phyloP scores from a whole-genome alignment of 2,113 vertebrate species.

The Cebidichthys violaceus region DNA sequence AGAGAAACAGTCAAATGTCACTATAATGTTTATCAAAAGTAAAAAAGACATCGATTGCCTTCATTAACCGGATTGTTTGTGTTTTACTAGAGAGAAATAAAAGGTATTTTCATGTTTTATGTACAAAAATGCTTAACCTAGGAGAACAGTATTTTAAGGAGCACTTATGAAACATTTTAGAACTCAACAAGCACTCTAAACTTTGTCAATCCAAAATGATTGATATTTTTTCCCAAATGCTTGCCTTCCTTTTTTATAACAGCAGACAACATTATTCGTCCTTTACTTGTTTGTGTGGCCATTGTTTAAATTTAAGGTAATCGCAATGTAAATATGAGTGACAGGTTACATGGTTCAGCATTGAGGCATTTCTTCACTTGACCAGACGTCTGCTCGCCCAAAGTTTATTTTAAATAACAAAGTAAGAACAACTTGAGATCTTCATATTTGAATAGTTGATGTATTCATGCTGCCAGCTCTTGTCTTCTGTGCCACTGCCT shows the following conservation, averaged over 20 bases:
- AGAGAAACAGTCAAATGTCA: constrained; percentile 42
- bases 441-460: not conserved
- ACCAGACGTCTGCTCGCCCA: not conserved
- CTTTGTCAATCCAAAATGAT: not conserved
- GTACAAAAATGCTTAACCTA: constrained; percentile 16
- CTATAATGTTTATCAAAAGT: not conserved
- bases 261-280: not conserved
- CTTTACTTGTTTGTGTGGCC: not conserved
- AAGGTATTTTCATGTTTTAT: constrained; percentile 38
- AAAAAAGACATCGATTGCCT: constrained; percentile 40
- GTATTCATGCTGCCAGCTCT: not conserved
- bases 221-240: not conserved
- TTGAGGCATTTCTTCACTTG: not conserved
- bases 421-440: not conserved
- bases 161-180: constrained; percentile 9
- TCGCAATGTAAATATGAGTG: not conserved
- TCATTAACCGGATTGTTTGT: constrained; percentile 45
- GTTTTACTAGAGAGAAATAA: constrained; percentile 46
- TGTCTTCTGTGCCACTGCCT: not conserved
- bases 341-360: not conserved
- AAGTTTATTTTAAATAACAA: not conserved
- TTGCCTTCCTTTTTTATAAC: not conserved
- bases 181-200: not conserved
- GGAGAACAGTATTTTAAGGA: constrained; percentile 22
- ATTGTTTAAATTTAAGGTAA: not conserved